Base-by-base conservation (phyloP, 1,140 invertebrate genomes). In the Lycorma delicatula region DNA sequence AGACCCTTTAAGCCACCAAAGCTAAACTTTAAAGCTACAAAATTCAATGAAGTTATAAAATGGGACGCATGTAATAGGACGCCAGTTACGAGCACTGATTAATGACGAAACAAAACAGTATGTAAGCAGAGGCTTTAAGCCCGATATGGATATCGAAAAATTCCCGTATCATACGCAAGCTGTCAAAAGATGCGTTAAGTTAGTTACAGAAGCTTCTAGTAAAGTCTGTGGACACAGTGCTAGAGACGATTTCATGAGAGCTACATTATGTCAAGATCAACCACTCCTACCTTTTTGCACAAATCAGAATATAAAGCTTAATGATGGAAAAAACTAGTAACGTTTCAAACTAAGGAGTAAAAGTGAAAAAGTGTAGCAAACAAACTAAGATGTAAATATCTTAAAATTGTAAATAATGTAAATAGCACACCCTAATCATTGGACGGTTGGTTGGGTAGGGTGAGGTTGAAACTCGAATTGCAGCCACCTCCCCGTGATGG, bases 91-190 rank as follows among this genome's bases (percentile, higher is more conserved):
- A n/a, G n/a, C n/a, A n/a, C n/a, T n/a, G 27, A 27, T 18, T 48
- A 41, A 65, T 27, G 62, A 62, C 12, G 56, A 64, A 23, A 60
- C 61, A 20, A n/a, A n/a, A n/a, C n/a, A n/a, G n/a, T n/a, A n/a
- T n/a, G n/a, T n/a, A n/a, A n/a, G n/a, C n/a, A n/a, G 54, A 38
- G 61, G 20, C 18, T 9, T n/a, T 56, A 6, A 27, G 34, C 25
- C 25, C 7, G 36, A 58, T 12, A 31, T 41, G 25, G 50, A 44
- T 38, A 58, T 54, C 25, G 2, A 48, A 62, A 60, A 55, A 11
- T 61, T 60, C 58, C 63, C 64, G 46, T 64, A 63, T 48, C 64
- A 66, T 50, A 67, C 67, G 25, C 64, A 68, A 59, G 62, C 66
- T 20, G 65, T 68, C 6, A 63, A 67, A 57, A 60, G 67, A 38